These are phyloP conservation scores for Pteropus rufus DNA, from an alignment of 2,797 vertebrate species.

Conservation along the genomic window DNA sequence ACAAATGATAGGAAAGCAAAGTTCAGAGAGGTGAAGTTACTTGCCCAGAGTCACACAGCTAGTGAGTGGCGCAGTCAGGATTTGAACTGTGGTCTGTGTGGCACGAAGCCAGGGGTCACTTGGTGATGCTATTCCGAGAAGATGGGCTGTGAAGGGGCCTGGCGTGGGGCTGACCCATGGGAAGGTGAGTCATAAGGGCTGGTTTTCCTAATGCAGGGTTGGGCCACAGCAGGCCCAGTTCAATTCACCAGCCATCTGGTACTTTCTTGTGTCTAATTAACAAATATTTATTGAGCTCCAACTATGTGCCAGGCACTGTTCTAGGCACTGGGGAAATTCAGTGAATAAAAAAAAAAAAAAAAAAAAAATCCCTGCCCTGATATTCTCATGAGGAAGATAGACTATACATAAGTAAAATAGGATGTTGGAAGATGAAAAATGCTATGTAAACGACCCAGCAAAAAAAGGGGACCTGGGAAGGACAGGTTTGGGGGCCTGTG, in stretches of 20 bases:
- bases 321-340: not conserved
- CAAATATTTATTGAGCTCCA: not conserved
- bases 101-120: not conserved
- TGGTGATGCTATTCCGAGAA: not conserved
- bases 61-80: not conserved
- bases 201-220: not conserved
- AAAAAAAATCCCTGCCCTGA: not conserved
- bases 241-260: not conserved
- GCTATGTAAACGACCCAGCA: not conserved
- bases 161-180: not conserved
- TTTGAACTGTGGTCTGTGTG: not conserved
- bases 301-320: not conserved
- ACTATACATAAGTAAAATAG: not conserved
- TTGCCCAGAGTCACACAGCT: not conserved
- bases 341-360: not conserved
- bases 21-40: not conserved
- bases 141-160: not conserved
- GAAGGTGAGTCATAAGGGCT: not conserved
- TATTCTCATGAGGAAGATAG: not conserved
- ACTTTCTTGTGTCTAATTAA: not conserved
- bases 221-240: no score
- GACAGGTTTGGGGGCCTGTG: not conserved
- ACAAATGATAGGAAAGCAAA: not conserved
- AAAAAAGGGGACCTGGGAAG: not conserved
- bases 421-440: not conserved